These are phyloP conservation scores for Tenthredo amoena DNA, from an alignment of 2,888 invertebrate species.

Conservation along the genomic window DNA sequence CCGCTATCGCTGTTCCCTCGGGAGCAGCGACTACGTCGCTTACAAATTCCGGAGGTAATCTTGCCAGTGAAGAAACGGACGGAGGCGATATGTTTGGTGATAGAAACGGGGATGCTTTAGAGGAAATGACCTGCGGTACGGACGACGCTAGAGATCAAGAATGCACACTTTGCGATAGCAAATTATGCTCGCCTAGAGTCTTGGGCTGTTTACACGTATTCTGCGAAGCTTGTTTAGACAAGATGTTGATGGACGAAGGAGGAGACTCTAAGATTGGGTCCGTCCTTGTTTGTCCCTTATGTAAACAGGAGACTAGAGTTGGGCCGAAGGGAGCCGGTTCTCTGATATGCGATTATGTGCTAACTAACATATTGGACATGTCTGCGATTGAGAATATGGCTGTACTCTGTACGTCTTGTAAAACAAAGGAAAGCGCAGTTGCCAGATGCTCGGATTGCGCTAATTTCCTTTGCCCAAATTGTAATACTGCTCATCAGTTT, in stretches of 20 bases:
- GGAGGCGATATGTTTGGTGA: conserved; percentile 68
- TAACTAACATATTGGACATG: conserved; percentile 91
- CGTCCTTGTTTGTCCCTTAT: conserved; percentile 88
- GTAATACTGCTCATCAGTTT: conserved; percentile 96
- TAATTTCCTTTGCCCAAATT: conserved; percentile 95
- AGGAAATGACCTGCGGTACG: conserved; percentile 42
- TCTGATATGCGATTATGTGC: conserved; percentile 92
- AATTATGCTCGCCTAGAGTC: conserved; percentile 90
- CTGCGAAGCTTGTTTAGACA: conserved; percentile 94
- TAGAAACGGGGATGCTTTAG: conserved; percentile 60
- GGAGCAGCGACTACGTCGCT: conserved; percentile 64
- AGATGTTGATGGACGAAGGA: conserved; percentile 86
- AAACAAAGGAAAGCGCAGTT: conserved; percentile 95
- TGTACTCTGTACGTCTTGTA: conserved; percentile 93
- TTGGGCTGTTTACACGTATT: conserved; percentile 97
- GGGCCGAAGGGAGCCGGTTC: conserved; percentile 88
- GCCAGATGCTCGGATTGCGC: conserved; percentile 97
- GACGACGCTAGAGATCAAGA: conserved; percentile 63
- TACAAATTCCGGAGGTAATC: conserved; percentile 51
- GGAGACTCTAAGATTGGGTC: conserved; percentile 85
- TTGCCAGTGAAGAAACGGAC: conserved; percentile 67
- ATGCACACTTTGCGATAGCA: conserved; percentile 81
- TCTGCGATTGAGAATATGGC: conserved; percentile 87
- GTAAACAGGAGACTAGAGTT: conserved; percentile 92
- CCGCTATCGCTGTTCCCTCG: conserved; percentile 72